Evolutionary conservation across 1,140 invertebrate genomes (phyloP), one percentile per base, ranked within the genome.

Genomic region (Drosophila kepulauana): DNA sequence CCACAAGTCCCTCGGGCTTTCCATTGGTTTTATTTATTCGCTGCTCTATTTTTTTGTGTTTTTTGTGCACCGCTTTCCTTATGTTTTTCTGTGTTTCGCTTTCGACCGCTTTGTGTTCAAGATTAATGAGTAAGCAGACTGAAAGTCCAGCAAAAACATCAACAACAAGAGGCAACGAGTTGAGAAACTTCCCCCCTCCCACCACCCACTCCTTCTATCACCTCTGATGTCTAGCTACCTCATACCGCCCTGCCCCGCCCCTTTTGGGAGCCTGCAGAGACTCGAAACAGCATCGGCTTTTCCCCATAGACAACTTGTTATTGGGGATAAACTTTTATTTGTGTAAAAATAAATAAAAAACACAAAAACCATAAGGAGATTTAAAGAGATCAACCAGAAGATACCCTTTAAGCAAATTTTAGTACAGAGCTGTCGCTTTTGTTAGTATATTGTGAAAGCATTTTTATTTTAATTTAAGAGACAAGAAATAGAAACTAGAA

Each of bases 71-170:
- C 35, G 3, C 54, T 57, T 16, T 20, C 33, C 41, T 57, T 41
- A 41, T 57, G 33, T 33, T 25, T 41, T 16, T 57, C 20, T 41
- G 15, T 41, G 54, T 57, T 57, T 57, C 8, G 68, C 68, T 71
- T 63, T 71, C 51, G n/a, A 72, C 43, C 62, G 54, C 69, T 72
- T 72, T 72, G 69, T 72, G 35, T 72, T 58, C 62, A 72, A 72
- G 69, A 72, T 72, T 72, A 72, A 72, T 72, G 69, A 72, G 69
- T 49, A 52, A 51, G 51, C 62, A 71, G 58, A 57, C 5, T 20
- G 43, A 46, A 61, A 41, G 38, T 48, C 62, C 49, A 56, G 6
- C 6, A 51, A 61, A 51, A 59, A 46, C 58, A 28, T 20, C 30
- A 56, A 20, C 52, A 38, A 20, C 13, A 48, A 48, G 10, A 48